phyloP scores from a whole-genome alignment of 2,113 vertebrate species.

The Caretta caretta region DNA sequence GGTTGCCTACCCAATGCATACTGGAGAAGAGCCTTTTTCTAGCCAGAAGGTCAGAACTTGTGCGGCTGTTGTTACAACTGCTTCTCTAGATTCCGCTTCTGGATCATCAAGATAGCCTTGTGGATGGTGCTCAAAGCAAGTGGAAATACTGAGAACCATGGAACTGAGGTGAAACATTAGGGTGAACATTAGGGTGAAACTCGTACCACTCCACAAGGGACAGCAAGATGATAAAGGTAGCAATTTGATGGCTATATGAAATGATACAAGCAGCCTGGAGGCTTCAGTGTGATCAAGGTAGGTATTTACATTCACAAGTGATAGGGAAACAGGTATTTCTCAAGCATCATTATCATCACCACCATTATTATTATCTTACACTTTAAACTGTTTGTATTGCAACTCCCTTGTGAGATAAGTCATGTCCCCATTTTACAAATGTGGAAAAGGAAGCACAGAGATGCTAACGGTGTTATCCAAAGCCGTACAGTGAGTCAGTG shows the following conservation, averaged over 20 bases:
- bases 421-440: not conserved
- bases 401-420: not conserved
- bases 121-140: not conserved
- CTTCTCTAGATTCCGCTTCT: not conserved
- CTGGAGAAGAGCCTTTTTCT: not conserved
- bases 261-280: slow-evolving; percentile 26
- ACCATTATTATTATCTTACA: not conserved
- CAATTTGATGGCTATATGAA: not conserved
- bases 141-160: not conserved
- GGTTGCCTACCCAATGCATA: not conserved
- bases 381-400: not conserved
- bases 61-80: not conserved
- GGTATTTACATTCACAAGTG: slow-evolving; percentile 15
- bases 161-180: not conserved
- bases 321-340: not conserved
- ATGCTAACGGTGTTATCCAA: not conserved
- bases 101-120: not conserved
- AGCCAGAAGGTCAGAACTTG: not conserved
- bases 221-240: not conserved
- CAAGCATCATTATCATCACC: not conserved
- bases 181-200: not conserved
- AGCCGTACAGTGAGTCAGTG: not conserved
- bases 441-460: not conserved
- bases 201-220: not conserved
- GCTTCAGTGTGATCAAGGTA: not conserved